Percentiles rank a stretch among this genome's conserved stretches.
Conservation (phyloP, 1,140 invertebrate species). For the Periplaneta americana region DNA sequence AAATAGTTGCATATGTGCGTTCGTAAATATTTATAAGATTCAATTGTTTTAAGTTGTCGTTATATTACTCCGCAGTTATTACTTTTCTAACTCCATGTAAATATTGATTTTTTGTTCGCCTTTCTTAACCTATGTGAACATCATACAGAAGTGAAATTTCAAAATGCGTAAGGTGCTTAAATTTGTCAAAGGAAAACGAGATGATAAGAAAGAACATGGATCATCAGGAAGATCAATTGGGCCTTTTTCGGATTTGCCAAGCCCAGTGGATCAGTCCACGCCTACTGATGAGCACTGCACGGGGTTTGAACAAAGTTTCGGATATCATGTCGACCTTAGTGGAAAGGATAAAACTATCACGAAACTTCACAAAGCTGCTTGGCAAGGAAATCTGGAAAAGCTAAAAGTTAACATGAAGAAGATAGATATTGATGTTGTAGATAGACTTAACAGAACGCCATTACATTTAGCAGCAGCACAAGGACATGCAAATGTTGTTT, state of each 20-base stretch:
- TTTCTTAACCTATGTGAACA: background rate
- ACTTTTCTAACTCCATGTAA: background rate
- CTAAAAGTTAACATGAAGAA: slow-evolving; percentile 27
- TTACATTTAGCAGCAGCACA: slow-evolving; percentile 32
- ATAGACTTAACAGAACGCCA: slow-evolving; percentile 28
- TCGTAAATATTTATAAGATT: no score
- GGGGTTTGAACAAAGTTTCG: slow-evolving; percentile 22
- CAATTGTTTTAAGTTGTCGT: no score
- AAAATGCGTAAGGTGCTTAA: slow-evolving; percentile 33
- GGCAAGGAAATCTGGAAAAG: slow-evolving; percentile 32
- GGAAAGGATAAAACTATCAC: slow-evolving; percentile 32
- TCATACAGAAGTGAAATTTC: background rate
- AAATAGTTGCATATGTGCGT: background rate
- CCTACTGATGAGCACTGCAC: slow-evolving; percentile 27
- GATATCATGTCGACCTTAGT: slow-evolving; percentile 27
- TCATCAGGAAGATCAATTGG: slow-evolving; percentile 20
- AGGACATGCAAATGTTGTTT: slow-evolving; percentile 31
- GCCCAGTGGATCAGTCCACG: slow-evolving; percentile 21
- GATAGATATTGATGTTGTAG: slow-evolving; percentile 28
- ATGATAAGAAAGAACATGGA: slow-evolving; percentile 27
- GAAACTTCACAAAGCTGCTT: slow-evolving; percentile 32
- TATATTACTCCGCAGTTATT: no score
- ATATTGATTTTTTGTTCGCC: slow-evolving; percentile 13
- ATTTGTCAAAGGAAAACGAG: slow-evolving; percentile 31
- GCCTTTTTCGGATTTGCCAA: slow-evolving; percentile 24